These are phyloP conservation scores for Calameuta idolon DNA, from an alignment of 2,888 invertebrate genomes.

Conservation along the genomic window DNA sequence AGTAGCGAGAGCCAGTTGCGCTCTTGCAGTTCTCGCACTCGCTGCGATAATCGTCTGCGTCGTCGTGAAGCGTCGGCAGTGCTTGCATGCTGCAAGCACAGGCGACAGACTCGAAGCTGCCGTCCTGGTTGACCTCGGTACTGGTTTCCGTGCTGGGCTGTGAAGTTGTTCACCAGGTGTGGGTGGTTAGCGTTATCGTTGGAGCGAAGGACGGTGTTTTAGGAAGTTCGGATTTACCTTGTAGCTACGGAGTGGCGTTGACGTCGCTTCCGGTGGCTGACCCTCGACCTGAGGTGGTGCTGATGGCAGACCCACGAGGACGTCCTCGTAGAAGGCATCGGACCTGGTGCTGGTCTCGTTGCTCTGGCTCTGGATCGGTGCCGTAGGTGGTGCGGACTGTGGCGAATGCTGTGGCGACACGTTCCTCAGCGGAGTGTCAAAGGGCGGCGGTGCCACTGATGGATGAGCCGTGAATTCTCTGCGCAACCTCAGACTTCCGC, in stretches of 20 bases:
- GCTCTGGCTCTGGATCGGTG: conserved; percentile 22
- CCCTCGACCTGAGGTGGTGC: conserved; percentile 39
- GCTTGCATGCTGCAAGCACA: conserved; percentile 63
- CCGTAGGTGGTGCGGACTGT: conserved; percentile 41
- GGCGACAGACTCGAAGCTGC: conserved; percentile 63
- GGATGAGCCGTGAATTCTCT: conserved; percentile 57
- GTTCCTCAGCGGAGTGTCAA: conserved; percentile 47
- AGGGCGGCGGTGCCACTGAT: conserved; percentile 53
- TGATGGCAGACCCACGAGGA: conserved; percentile 42
- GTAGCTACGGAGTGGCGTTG: conserved; percentile 23
- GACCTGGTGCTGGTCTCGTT: conserved; percentile 47
- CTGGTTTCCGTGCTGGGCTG: conserved; percentile 52
- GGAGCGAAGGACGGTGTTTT: not conserved
- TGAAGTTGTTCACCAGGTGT: not conserved
- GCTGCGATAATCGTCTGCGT: conserved; percentile 81
- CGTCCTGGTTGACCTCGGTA: conserved; percentile 61
- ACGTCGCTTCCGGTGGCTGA: conserved; percentile 38
- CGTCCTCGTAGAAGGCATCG: conserved; percentile 57
- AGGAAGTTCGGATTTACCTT: conserved; percentile 34
- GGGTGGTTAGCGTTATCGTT: not conserved
- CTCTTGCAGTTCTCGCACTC: conserved; percentile 90
- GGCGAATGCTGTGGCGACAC: conserved; percentile 46
- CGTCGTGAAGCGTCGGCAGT: conserved; percentile 67
- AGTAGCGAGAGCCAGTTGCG: conserved; percentile 77
- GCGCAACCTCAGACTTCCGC: conserved; percentile 52